These are phyloP conservation scores for Thumatha senex DNA, from an alignment of 2,888 invertebrate genomes.

Conservation along the genomic window DNA sequence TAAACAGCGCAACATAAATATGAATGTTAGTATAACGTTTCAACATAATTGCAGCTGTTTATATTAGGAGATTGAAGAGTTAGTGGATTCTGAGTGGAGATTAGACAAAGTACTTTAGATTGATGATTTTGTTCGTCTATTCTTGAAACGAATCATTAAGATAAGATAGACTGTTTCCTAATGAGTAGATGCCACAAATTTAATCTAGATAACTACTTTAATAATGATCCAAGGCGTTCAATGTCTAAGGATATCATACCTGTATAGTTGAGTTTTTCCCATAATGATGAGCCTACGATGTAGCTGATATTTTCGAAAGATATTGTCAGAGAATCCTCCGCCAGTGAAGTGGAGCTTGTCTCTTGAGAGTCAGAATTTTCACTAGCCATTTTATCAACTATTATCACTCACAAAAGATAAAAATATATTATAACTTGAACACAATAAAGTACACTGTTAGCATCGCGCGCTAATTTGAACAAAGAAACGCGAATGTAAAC, in stretches of 20 bases:
- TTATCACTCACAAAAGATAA: slow-evolving; percentile 49
- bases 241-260: slow-evolving; percentile 63
- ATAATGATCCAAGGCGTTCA: not conserved
- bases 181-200: slow-evolving; percentile 3
- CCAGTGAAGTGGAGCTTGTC: slow-evolving; percentile 65
- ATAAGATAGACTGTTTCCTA: slow-evolving; percentile 12
- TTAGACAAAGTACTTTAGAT: not conserved
- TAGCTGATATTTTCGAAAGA: slow-evolving; percentile 87
- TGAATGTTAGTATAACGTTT: not conserved
- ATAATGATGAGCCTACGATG: slow-evolving; percentile 69
- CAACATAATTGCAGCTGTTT: not conserved
- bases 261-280: slow-evolving; percentile 63
- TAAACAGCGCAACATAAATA: not conserved
- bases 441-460: slow-evolving; percentile 40
- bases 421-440: slow-evolving; percentile 39
- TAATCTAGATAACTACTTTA: too few relatives aligned
- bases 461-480: slow-evolving; percentile 56
- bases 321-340: slow-evolving; percentile 83
- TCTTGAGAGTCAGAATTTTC: slow-evolving; percentile 70
- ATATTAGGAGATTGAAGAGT: not conserved
- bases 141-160: slow-evolving; percentile 11
- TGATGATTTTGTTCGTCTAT: slow-evolving; percentile 3
- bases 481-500: slow-evolving; percentile 69
- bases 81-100: not conserved
- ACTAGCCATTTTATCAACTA: slow-evolving; percentile 59